phyloP scores from a whole-genome alignment of 2,113 vertebrate species.

The Elaphurus davidianus region DNA sequence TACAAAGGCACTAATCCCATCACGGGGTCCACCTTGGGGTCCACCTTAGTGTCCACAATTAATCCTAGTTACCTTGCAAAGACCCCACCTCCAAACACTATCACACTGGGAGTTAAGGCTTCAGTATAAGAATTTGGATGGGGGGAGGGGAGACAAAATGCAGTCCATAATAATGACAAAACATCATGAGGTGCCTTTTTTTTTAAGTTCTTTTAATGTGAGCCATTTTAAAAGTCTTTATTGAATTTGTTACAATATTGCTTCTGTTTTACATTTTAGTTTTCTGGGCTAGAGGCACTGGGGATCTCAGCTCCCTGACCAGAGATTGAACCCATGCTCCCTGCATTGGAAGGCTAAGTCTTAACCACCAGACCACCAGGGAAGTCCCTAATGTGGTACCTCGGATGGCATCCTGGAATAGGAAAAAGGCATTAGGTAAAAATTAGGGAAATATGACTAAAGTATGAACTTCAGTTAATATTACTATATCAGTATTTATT shows the following conservation, averaged over 20 bases:
- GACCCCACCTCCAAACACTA: neutral
- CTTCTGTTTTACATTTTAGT: neutral
- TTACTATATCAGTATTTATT: neutral
- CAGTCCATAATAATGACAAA: neutral
- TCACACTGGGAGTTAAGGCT: neutral
- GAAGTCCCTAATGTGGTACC: neutral
- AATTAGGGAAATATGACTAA: neutral
- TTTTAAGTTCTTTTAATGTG: too few relatives aligned
- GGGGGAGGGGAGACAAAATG: neutral
- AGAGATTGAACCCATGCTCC: neutral
- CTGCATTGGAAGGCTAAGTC: neutral
- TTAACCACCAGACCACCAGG: neutral
- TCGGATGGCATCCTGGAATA: neutral
- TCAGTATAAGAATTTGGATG: neutral
- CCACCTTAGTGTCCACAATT: neutral
- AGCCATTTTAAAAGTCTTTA: neutral
- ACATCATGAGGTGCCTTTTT: neutral
- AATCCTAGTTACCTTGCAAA: neutral
- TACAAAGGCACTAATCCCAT: neutral
- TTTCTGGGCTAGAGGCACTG: fast-evolving
- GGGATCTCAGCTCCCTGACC: neutral
- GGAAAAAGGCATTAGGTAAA: neutral
- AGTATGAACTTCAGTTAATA: neutral
- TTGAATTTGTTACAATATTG: neutral
- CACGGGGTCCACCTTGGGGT: too few relatives aligned